Conservation (phyloP, 2,797 vertebrate genomes). For the Melanotaenia trifasciata region DNA sequence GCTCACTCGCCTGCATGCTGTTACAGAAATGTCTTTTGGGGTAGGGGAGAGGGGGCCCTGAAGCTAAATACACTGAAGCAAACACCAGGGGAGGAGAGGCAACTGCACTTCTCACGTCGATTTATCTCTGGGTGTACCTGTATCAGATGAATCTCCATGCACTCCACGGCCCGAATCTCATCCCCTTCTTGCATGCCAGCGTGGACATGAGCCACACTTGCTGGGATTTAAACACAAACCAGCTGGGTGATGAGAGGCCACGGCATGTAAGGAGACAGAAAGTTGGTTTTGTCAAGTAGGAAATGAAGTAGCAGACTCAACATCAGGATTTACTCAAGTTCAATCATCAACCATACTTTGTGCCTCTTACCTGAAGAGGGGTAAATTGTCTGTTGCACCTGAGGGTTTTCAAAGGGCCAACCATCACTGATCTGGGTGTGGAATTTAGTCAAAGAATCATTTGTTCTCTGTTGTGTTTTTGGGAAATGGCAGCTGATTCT, state of each 20-base stretch:
- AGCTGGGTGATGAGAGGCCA: constrained; percentile 74
- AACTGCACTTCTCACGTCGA: constrained; percentile 54
- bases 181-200: constrained; percentile 57
- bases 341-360: constrained; percentile 36
- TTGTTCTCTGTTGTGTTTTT: neutral
- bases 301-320: constrained; percentile 63
- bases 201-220: constrained; percentile 54
- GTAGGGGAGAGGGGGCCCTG: constrained; percentile 53
- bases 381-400: constrained; percentile 50
- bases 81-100: constrained; percentile 59
- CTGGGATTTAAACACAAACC: constrained; percentile 76
- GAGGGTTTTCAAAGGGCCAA: constrained; percentile 32
- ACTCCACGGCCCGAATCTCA: constrained; percentile 44
- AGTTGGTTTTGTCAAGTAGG: constrained; percentile 61
- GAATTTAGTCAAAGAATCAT: constrained; percentile 14
- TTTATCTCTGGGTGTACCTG: constrained; percentile 63
- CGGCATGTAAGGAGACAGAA: constrained; percentile 61
- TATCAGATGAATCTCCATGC: constrained; percentile 65
- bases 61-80: constrained; percentile 63
- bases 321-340: constrained; percentile 72
- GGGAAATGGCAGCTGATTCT: constrained; percentile 6
- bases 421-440: constrained; percentile 5
- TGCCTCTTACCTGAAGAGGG: constrained; percentile 44
- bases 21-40: constrained; percentile 75
- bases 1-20: constrained; percentile 80